These are phyloP conservation scores for Branchipolynoe longqiensis DNA, from an alignment of 2,888 invertebrate species.

Conservation along the genomic window DNA sequence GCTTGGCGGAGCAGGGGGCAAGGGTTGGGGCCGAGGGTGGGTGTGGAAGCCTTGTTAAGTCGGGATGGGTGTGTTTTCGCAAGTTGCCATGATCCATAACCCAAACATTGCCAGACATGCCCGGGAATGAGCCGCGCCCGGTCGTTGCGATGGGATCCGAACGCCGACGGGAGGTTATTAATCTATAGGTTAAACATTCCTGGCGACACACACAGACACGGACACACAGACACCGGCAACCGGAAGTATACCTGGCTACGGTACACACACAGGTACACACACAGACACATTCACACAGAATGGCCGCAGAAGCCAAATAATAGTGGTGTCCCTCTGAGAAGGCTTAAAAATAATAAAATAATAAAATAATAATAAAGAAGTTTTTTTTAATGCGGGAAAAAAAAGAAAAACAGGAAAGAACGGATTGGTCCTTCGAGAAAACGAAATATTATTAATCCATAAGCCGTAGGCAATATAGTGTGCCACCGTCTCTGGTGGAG, in stretches of 20 bases:
- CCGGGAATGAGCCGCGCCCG: conserved; percentile 30
- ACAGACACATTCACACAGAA: conserved; percentile 27
- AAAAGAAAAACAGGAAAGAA: no score
- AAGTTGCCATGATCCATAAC: conserved; percentile 51
- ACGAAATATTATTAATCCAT: conserved; percentile 53
- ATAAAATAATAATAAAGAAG: no score
- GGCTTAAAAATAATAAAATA: no score
- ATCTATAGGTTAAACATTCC: conserved; percentile 54
- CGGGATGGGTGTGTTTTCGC: conserved; percentile 48
- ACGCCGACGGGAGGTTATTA: conserved; percentile 41
- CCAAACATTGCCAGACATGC: conserved; percentile 31
- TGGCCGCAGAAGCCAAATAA: conserved; percentile 43
- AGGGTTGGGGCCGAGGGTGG: no score
- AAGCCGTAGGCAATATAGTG: conserved; percentile 36
- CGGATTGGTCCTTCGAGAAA: background rate
- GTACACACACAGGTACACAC: background rate
- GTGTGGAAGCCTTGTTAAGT: no score
- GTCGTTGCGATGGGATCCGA: background rate
- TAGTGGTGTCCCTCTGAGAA: background rate
- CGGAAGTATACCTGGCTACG: conserved; percentile 51
- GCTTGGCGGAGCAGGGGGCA: no score
- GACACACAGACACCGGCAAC: background rate
- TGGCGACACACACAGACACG: no score
- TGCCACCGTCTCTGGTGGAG: background rate
- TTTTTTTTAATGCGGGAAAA: no score